These are phyloP conservation scores for Marmota monax DNA, from an alignment of 2,113 vertebrate genomes.

Conservation along the genomic window DNA sequence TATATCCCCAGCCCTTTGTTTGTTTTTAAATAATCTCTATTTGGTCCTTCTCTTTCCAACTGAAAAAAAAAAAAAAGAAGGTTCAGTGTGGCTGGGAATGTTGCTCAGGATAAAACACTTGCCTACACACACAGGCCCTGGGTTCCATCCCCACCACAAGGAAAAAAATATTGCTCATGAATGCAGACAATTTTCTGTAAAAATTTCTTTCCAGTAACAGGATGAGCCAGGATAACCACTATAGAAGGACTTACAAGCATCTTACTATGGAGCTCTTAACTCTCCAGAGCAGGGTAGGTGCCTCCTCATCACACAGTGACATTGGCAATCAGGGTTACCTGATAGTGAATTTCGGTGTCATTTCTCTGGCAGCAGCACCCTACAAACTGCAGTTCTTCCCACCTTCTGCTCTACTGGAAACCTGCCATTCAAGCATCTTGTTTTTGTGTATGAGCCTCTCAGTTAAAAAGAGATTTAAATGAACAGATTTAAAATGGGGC, in stretches of 20 bases:
- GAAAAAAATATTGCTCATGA: neutral
- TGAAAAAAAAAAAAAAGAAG: neutral
- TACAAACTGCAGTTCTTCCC: neutral
- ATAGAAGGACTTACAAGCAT: neutral
- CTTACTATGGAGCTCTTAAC: neutral
- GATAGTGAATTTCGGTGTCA: neutral
- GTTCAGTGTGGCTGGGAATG: neutral
- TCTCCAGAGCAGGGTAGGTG: neutral
- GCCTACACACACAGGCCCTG: neutral
- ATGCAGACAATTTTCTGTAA: neutral
- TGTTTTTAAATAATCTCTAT: neutral
- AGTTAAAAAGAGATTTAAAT: neutral
- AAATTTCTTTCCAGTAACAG: neutral
- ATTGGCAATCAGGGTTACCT: neutral
- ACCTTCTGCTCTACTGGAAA: slow-evolving; percentile 46
- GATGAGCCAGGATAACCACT: neutral
- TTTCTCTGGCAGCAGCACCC: neutral
- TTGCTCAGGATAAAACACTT: neutral
- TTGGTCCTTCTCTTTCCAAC: neutral
- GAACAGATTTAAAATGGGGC: neutral
- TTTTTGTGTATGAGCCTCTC: neutral
- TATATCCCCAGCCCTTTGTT: neutral
- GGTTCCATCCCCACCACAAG: neutral
- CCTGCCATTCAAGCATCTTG: neutral
- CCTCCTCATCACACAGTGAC: fast-evolving